Evolutionary conservation across 2,797 vertebrate genomes (phyloP), one percentile per base, ranked within the genome.

Genomic region (Anniella stebbinsi): DNA sequence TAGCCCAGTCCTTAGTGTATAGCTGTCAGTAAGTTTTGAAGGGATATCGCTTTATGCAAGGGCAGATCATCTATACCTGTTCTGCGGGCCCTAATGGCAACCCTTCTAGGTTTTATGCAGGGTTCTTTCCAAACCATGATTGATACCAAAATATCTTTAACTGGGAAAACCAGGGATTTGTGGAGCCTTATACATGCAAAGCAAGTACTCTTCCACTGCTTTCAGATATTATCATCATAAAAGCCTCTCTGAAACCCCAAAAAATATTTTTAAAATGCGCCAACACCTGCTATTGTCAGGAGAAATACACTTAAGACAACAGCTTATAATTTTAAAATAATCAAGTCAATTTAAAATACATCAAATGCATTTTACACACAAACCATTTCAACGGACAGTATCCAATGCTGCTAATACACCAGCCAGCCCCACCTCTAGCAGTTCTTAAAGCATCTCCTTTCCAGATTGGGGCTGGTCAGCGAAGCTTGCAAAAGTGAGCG

Each of bases 291-390:
- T 88, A 18, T 38, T 66, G 48, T 80, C 36, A 70, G 28, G 15
- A 51, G 57, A 36, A 1, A 48, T 3, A 66, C 45, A 25, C 33
- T 82, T 30, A 33, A 75, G 17, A 13, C 28, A 9, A 57, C 30
- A 21, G n/a, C 63, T 63, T 45, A 76, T 33, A 87, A 77, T 30
- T 66, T 70, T n/a, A 17, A 87, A 87, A 38, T 69, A 81, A 76
- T 76, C 36, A 76, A 57, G 30, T 41, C 48, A 88, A 70, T 70
- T n/a, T 28, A n/a, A 80, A 88, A 80, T 38, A 48, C 17, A 36
- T 54, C 51, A 80, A 88, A 51, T 90, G 80, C 90, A 90, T 91
- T 95, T 95, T 95, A 92, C 82, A 89, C 86, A 73, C 86, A 95
- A 94, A 21, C 60, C 60, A 63, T 63, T 63, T 63, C 60, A 63